These are phyloP conservation scores for Brotula barbata DNA, from an alignment of 2,797 vertebrate species.

Conservation along the genomic window DNA sequence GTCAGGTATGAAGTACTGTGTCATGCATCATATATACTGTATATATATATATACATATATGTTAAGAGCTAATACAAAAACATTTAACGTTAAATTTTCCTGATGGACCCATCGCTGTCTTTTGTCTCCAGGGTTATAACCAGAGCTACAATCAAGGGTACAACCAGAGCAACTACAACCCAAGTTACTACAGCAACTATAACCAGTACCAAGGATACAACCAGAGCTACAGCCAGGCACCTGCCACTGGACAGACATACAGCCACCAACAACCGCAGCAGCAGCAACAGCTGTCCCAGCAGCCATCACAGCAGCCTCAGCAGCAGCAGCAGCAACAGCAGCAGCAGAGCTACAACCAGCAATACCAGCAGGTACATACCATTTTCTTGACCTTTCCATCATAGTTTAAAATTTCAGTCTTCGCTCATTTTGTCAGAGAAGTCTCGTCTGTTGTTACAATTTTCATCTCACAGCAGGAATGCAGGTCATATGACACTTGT, in stretches of 20 bases:
- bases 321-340: slow-evolving; percentile 47
- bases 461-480: too few relatives aligned
- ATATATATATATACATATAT: too few relatives aligned
- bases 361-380: slow-evolving; percentile 87
- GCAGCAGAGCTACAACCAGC: slow-evolving; percentile 82
- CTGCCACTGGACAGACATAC: slow-evolving; percentile 75
- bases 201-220: slow-evolving; percentile 84
- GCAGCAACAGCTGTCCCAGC: slow-evolving; percentile 27
- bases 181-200: slow-evolving; percentile 86
- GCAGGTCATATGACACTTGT: too few relatives aligned
- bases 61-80: too few relatives aligned
- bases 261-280: slow-evolving; percentile 77
- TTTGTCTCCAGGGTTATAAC: slow-evolving; percentile 75
- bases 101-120: too few relatives aligned
- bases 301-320: slow-evolving; percentile 32
- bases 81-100: too few relatives aligned
- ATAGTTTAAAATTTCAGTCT: too few relatives aligned
- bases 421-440: too few relatives aligned
- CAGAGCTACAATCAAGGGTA: slow-evolving; percentile 80
- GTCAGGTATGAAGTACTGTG: slow-evolving; percentile 58
- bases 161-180: slow-evolving; percentile 84
- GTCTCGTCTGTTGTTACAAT: too few relatives aligned
- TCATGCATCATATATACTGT: too few relatives aligned
- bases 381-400: background rate
- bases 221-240: slow-evolving; percentile 82